Evolutionary conservation across 2,113 vertebrate genomes (phyloP).

Genomic region (Dendrocopos noguchii): DNA sequence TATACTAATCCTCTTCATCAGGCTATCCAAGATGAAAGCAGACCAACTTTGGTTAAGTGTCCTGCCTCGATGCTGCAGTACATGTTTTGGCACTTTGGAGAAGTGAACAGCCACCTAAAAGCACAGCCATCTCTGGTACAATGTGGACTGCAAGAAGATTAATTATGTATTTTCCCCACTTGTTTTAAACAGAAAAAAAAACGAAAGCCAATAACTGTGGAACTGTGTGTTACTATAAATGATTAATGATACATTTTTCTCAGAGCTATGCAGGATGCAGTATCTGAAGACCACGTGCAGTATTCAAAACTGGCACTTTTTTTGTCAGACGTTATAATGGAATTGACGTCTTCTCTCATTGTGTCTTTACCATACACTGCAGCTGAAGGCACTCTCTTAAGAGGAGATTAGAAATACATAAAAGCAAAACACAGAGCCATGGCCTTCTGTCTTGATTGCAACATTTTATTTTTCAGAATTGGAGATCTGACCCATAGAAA

Average conservation of each 20-base stretch:
- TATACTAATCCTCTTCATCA: background rate
- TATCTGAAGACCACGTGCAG: background rate
- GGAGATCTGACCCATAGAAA: background rate
- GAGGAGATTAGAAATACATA: background rate
- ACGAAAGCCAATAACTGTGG: background rate
- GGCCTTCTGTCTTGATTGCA: background rate
- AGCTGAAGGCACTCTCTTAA: background rate
- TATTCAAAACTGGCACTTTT: background rate
- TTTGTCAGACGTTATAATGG: background rate
- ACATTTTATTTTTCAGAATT: background rate
- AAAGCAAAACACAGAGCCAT: background rate
- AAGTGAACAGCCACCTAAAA: background rate
- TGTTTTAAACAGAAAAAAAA: background rate
- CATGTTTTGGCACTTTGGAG: conserved; percentile 7
- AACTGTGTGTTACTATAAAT: conserved; percentile 11
- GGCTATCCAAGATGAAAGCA: background rate
- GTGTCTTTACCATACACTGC: background rate
- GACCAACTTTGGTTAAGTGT: background rate
- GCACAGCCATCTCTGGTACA: background rate
- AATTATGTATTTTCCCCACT: conserved; percentile 34
- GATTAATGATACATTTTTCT: conserved; percentile 15
- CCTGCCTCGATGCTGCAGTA: background rate
- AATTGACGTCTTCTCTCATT: background rate
- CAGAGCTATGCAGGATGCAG: background rate
- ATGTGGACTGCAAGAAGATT: background rate